Percentiles rank a stretch among this genome's conserved stretches.
These are phyloP conservation scores for Gnathonemus echidnorhynchus DNA, from an alignment of 2,113 vertebrate species.

Conservation along the genomic window DNA sequence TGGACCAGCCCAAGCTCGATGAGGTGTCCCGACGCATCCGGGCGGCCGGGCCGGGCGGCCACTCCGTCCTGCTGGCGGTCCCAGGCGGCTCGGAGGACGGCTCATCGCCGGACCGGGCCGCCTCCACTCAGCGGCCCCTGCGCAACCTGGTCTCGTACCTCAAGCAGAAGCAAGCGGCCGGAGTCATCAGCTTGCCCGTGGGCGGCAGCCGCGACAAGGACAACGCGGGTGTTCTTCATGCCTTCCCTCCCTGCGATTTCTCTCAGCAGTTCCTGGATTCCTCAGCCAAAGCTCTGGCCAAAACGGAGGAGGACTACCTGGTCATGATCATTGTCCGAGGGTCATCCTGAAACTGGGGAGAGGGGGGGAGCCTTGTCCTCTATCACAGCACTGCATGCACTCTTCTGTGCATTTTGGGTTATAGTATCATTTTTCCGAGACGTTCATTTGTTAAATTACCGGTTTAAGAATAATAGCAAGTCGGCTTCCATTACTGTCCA, in stretches of 20 bases:
- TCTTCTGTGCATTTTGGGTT: slow-evolving; percentile 76
- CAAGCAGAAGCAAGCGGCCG: slow-evolving; percentile 99
- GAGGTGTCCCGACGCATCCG: slow-evolving; percentile 97
- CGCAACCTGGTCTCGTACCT: slow-evolving; percentile 99
- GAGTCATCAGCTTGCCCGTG: slow-evolving; percentile 96
- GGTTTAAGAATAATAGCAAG: slow-evolving; percentile 5
- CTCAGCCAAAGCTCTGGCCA: slow-evolving; percentile 94
- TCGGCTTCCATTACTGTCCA: slow-evolving; percentile 9
- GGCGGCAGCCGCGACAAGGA: slow-evolving; percentile 98
- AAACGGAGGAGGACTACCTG: slow-evolving; percentile 98
- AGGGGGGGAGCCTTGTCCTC: slow-evolving; percentile 40
- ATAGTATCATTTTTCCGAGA: not conserved
- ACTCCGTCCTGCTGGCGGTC: slow-evolving; percentile 88
- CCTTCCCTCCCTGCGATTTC: slow-evolving; percentile 98
- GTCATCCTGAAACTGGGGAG: slow-evolving; percentile 69
- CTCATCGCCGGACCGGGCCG: slow-evolving; percentile 65
- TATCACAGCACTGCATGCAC: slow-evolving; percentile 70
- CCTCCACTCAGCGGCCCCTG: slow-evolving; percentile 91
- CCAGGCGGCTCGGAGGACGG: slow-evolving; percentile 78
- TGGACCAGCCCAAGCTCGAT: slow-evolving; percentile 97
- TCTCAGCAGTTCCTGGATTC: slow-evolving; percentile 99
- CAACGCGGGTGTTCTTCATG: slow-evolving; percentile 94
- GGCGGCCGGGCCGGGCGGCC: slow-evolving; percentile 87
- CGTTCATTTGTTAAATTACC: not conserved
- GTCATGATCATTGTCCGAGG: slow-evolving; percentile 99